phyloP scores from a whole-genome alignment of 1,140 invertebrate genomes.

The Ctenoplectra terminalis region DNA sequence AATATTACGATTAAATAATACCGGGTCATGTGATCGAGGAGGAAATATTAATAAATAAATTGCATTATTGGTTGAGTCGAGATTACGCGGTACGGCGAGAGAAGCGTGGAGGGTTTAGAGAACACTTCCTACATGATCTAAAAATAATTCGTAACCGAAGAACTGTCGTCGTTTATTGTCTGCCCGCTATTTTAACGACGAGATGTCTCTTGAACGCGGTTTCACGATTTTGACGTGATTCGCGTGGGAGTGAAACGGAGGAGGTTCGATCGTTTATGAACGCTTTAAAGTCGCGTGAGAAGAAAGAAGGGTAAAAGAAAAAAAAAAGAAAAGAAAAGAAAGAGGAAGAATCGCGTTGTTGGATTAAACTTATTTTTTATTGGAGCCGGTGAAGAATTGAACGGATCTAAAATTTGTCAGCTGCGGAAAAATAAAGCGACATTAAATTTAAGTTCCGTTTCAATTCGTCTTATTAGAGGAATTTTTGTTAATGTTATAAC shows the following conservation, averaged over 20 bases:
- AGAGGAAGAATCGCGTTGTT: neutral
- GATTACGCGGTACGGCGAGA: neutral
- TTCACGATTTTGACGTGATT: neutral
- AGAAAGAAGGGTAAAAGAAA: neutral
- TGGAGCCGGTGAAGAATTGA: too few relatives aligned
- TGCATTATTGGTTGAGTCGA: conserved; percentile 3
- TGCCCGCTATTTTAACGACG: neutral
- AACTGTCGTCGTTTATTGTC: conserved; percentile 1
- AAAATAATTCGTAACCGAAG: conserved; percentile 13
- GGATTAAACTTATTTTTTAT: too few relatives aligned
- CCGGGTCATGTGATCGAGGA: neutral
- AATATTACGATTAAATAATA: conserved; percentile 22
- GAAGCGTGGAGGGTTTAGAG: neutral
- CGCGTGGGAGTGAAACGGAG: neutral
- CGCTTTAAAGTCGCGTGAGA: neutral
- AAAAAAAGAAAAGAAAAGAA: neutral
- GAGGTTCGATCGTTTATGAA: neutral
- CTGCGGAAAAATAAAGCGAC: too few relatives aligned
- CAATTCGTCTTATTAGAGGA: too few relatives aligned
- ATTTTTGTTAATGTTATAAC: too few relatives aligned
- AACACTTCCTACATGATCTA: neutral
- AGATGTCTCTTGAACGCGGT: neutral
- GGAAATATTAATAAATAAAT: too few relatives aligned
- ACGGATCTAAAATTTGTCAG: too few relatives aligned
- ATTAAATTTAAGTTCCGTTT: too few relatives aligned